Conservation (phyloP, 2,113 vertebrate species). For the Petroica traversi region DNA sequence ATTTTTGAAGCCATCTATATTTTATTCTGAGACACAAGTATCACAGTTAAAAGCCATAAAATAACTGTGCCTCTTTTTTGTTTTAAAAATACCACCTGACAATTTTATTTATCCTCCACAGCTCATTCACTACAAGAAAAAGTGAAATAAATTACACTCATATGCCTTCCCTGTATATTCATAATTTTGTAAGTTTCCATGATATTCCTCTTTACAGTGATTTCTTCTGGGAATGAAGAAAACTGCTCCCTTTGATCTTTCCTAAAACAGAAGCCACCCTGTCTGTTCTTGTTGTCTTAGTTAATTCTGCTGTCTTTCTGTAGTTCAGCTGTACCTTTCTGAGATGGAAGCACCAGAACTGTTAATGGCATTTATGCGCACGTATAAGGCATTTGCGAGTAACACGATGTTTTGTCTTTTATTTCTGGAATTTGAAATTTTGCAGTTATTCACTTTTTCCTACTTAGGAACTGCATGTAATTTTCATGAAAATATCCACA, state of each 20-base stretch:
- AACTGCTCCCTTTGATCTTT: background rate
- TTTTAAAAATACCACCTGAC: background rate
- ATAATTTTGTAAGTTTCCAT: background rate
- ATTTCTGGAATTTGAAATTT: background rate
- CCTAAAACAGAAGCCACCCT: background rate
- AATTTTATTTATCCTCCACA: background rate
- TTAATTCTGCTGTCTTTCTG: background rate
- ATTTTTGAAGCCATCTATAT: background rate
- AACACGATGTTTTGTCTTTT: background rate
- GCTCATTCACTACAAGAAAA: background rate
- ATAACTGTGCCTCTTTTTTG: background rate
- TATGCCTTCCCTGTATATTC: background rate
- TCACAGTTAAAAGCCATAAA: background rate
- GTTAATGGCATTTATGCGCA: background rate
- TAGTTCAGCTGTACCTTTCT: background rate
- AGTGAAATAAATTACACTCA: background rate
- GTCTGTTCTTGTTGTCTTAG: background rate
- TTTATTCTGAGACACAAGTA: background rate
- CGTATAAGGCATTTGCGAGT: background rate
- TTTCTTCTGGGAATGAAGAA: background rate
- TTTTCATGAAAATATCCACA: background rate
- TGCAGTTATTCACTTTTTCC: background rate
- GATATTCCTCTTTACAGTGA: background rate
- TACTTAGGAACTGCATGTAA: background rate
- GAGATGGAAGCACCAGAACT: background rate